These are phyloP conservation scores for Podotricha telesiphe DNA, from an alignment of 2,888 invertebrate genomes.

Conservation along the genomic window DNA sequence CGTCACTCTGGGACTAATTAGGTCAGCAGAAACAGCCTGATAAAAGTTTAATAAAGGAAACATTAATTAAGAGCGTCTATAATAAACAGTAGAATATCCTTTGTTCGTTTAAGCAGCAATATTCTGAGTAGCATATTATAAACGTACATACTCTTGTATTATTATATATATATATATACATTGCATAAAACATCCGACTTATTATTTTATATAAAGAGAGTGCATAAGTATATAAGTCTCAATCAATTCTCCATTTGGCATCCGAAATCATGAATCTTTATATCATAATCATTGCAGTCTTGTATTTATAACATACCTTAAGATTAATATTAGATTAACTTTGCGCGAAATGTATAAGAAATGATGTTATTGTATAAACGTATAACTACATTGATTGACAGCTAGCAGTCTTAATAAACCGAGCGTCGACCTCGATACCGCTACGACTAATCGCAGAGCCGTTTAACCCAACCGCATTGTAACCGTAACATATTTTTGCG, in stretches of 20 bases:
- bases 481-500: slow-evolving; percentile 20
- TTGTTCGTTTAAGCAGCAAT: slow-evolving; percentile 32
- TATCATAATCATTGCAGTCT: background rate
- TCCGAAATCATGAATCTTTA: too few relatives aligned
- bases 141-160: too few relatives aligned
- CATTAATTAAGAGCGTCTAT: slow-evolving; percentile 39
- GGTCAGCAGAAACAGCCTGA: slow-evolving; percentile 33
- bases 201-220: background rate
- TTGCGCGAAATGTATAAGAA: background rate
- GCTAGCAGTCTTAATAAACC: slow-evolving; percentile 35
- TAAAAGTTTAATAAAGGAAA: slow-evolving; percentile 41
- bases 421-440: slow-evolving; percentile 39
- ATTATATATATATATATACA: background rate
- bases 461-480: slow-evolving; percentile 21
- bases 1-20: slow-evolving; percentile 29
- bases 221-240: too few relatives aligned
- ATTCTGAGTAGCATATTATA: slow-evolving; percentile 2
- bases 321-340: background rate
- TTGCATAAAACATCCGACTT: background rate
- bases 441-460: slow-evolving; percentile 13
- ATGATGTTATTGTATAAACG: background rate
- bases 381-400: slow-evolving; percentile 30
- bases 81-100: slow-evolving; percentile 28
- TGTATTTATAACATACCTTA: background rate
- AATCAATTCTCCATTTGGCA: too few relatives aligned